A percentile compares a stretch with the other conserved stretches of the same genome.
These are phyloP conservation scores for Clarias magur DNA, from an alignment of 2,113 vertebrate genomes.

Conservation along the genomic window DNA sequence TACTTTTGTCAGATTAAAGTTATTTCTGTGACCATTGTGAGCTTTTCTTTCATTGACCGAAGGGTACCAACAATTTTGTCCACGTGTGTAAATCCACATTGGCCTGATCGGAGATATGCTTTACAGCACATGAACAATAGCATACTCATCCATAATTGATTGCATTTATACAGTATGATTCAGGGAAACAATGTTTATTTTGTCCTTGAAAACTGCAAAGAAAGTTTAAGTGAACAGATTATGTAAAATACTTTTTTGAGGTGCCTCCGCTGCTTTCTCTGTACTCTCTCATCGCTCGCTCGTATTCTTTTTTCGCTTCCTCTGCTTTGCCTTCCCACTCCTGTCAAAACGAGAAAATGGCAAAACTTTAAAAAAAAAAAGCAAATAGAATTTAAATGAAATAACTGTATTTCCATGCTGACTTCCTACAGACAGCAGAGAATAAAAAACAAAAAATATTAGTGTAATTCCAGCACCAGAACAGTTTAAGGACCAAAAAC, in stretches of 20 bases:
- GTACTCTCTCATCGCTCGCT: constrained; percentile 84
- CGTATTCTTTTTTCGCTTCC: constrained; percentile 79
- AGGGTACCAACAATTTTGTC: no score
- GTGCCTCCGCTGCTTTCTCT: constrained; percentile 68
- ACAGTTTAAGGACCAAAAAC: not conserved
- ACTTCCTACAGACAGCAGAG: not conserved
- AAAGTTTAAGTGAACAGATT: not conserved
- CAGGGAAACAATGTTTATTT: not conserved
- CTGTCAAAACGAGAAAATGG: constrained; percentile 55
- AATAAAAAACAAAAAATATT: not conserved
- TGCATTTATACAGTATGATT: not conserved
- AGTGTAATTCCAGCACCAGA: not conserved
- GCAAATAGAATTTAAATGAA: not conserved
- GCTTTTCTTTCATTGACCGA: no score
- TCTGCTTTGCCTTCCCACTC: constrained; percentile 85
- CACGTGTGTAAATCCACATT: not conserved
- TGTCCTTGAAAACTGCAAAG: not conserved
- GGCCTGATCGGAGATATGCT: not conserved
- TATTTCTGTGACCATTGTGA: no score
- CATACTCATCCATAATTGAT: not conserved
- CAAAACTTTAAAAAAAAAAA: not conserved
- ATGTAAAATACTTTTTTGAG: constrained; percentile 47
- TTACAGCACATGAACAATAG: not conserved
- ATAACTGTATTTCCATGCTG: not conserved
- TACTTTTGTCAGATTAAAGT: no score